These are phyloP conservation scores for Blennius ocellaris DNA, from an alignment of 2,113 vertebrate genomes.

Conservation along the genomic window DNA sequence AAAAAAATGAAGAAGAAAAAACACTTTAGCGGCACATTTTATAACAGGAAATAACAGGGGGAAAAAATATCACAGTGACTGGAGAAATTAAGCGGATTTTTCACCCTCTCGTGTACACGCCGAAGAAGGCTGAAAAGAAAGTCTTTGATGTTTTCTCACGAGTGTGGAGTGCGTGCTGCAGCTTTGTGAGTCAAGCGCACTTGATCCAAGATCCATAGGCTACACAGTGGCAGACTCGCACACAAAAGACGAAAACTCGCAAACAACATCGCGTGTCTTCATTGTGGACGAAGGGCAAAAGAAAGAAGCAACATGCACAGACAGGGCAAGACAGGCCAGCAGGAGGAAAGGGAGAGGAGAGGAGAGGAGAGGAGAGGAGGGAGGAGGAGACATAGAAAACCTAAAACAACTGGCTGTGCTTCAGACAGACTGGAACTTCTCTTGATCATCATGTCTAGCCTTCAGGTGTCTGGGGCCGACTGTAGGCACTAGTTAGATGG, in stretches of 20 bases:
- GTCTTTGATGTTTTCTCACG: slow-evolving; percentile 88
- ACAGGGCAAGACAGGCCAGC: slow-evolving; percentile 28
- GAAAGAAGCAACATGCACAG: slow-evolving; percentile 37
- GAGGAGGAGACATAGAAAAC: slow-evolving; percentile 47
- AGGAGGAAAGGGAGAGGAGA: slow-evolving; percentile 20
- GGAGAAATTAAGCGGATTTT: slow-evolving; percentile 8
- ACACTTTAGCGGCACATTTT: slow-evolving; percentile 41
- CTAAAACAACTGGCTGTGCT: slow-evolving; percentile 83
- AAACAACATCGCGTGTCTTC: slow-evolving; percentile 84
- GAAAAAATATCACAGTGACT: slow-evolving; percentile 55
- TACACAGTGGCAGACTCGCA: slow-evolving; percentile 73
- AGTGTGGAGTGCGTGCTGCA: slow-evolving; percentile 56
- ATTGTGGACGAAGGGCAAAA: slow-evolving; percentile 75
- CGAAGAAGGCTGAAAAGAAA: slow-evolving; percentile 66
- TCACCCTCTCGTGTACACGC: slow-evolving; percentile 31
- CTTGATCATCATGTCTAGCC: slow-evolving; percentile 95
- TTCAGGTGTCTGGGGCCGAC: slow-evolving; percentile 93
- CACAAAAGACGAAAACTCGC: slow-evolving; percentile 27
- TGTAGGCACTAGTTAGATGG: slow-evolving; percentile 86
- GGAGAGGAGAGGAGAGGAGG: slow-evolving; percentile 26
- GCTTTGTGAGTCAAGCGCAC: slow-evolving; percentile 69
- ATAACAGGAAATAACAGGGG: slow-evolving; percentile 71
- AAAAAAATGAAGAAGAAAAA: too few relatives aligned
- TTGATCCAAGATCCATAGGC: slow-evolving; percentile 80
- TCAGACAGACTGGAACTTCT: slow-evolving; percentile 92